Base-by-base conservation (phyloP, 2,113 vertebrate species). In the Tangachromis dhanisi region DNA sequence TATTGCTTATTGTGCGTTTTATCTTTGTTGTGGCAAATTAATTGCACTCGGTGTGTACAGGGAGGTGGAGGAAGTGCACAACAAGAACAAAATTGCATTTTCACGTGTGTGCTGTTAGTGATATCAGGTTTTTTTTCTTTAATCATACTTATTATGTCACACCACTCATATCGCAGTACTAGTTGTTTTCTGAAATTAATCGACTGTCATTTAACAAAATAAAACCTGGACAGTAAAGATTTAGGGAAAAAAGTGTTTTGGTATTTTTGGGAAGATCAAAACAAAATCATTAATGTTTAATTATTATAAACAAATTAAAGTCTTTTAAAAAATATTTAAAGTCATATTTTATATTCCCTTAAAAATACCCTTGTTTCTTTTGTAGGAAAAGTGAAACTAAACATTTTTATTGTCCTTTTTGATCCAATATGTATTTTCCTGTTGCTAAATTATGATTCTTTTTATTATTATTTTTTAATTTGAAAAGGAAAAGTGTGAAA, bases 241-340 rank as follows among this genome's bases (percentile, higher is more conserved):
- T 5, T 68, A 4, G 2, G 21, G 51, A 0, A 1, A 3, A 29
- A 76, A 2, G 45, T 71, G 3, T 19, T 24, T 42, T 8, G n/a
- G 73, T 9, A 76, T 76, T 76, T 76, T 49, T 31, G 2, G 9
- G 45, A 49, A 19, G 9, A 49, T 49, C 16, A 47, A 76, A 7
- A 76, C 6, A 71, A 71, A 45, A 73, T 47, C 6, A 73, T 45
- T 73, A 29, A 26, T 17, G 21, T 17, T 73, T 11, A 45, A 26
- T 45, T 73, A 26, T 45, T 17, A 73, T 26, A 45, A 45, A 45
- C 13, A 73, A 42, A 68, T 13, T 5, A 7, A 45, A 26, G 38
- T 73, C 12, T 73, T 45, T 42, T 2, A 26, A 42, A 71, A 71
- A 42, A 26, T 9, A 26, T 4, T 45, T 45, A 16, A 73, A 45